Evolutionary conservation across 2,797 vertebrate species (phyloP), one percentile per base, ranked within the genome.

Genomic region (Myotis pilosus): DNA sequence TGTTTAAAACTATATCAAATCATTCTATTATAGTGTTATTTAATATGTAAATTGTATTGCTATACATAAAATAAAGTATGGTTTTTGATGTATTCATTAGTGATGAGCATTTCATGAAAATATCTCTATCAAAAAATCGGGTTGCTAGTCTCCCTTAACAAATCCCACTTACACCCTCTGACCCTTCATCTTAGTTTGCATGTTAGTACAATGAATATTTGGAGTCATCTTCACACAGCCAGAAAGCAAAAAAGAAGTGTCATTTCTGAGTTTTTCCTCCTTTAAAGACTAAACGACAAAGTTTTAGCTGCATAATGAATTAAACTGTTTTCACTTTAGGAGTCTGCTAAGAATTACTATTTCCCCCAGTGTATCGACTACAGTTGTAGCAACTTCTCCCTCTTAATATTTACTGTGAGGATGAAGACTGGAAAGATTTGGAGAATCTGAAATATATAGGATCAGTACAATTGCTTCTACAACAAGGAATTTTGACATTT

Each of bases 21-120:
- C 99, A 99, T 99, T 99, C 98, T 99, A 99, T 99, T 98, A 99
- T 99, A 99, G 99, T 99, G 99, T 99, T 99, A 99, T 99, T 99
- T 99, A 99, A 99, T 99, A 99, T 99, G 99, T 99, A 99, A 99
- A 99, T 99, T 99, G 99, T 99, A 99, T 99, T 99, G 99, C 99
- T 99, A 99, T 99, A 99, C 99, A 99, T 99, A 98, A 99, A 99
- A 99, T 99, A 99, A 99, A 99, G 99, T 99, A 99, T 99, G 99
- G 98, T 99, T 99, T 99, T 99, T 99, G 99, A 99, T 99, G 99
- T 99, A 99, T 98, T 98, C 98, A 98, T 85, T 86, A 88, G 86
- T 96, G 36, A 69, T 44, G 94, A 94, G 88, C 88, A 93, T 94
- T 96, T 96, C 91, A 15, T 95, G 71, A 92, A 91, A 87, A 74